Conservation (phyloP, 2,888 invertebrate species). For the Pterostichus madidus region DNA sequence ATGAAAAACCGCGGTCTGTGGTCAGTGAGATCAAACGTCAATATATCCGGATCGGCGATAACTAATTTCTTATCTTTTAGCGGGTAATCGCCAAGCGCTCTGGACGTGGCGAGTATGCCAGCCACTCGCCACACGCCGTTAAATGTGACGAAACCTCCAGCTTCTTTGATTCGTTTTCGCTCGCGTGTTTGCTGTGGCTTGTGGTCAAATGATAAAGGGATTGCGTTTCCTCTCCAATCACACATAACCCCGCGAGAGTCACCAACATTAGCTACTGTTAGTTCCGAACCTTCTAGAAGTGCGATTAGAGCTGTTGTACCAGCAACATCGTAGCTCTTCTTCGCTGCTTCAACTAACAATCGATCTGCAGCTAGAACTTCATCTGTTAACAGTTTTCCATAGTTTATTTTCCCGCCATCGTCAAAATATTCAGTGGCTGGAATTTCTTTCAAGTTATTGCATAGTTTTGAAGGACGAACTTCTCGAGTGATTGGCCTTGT, state of each 20-base stretch:
- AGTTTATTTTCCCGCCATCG: constrained; percentile 87
- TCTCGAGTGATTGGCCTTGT: constrained; percentile 82
- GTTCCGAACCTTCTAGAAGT: constrained; percentile 87
- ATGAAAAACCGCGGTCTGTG: constrained; percentile 94
- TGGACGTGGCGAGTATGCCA: constrained; percentile 95
- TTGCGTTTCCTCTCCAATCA: constrained; percentile 92
- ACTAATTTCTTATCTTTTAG: constrained; percentile 95
- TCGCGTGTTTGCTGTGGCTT: constrained; percentile 98
- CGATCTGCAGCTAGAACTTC: constrained; percentile 92
- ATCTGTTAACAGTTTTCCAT: constrained; percentile 89
- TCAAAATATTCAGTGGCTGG: constrained; percentile 84
- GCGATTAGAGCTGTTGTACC: constrained; percentile 97
- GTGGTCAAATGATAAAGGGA: constrained; percentile 96
- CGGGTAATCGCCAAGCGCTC: constrained; percentile 97
- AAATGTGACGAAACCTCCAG: constrained; percentile 96
- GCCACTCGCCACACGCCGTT: constrained; percentile 98
- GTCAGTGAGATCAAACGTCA: constrained; percentile 92
- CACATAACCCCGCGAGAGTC: constrained; percentile 98
- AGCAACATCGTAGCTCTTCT: constrained; percentile 86
- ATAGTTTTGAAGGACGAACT: constrained; percentile 78
- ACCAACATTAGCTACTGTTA: constrained; percentile 97
- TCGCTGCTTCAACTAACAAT: constrained; percentile 89
- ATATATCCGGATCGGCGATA: constrained; percentile 96
- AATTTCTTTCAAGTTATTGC: constrained; percentile 77
- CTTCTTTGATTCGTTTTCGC: constrained; percentile 94